phyloP scores from a whole-genome alignment of 2,113 vertebrate genomes.

The Misgurnus mizolepis region DNA sequence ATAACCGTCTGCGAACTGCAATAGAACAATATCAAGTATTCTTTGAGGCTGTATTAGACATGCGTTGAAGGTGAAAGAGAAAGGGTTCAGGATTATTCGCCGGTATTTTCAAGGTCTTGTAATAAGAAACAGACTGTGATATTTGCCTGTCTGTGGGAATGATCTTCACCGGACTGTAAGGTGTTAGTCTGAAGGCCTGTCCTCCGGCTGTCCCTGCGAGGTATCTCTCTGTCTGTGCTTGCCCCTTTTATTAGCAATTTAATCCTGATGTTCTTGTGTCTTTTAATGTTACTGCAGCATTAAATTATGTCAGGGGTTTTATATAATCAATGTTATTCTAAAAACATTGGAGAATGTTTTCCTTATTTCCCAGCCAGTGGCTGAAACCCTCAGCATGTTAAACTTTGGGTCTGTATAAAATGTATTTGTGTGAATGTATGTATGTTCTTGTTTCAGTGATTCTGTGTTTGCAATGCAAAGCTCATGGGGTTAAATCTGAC shows the following conservation, averaged over 20 bases:
- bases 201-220: constrained; percentile 22
- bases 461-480: too few relatives aligned
- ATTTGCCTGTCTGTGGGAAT: constrained; percentile 36
- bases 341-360: too few relatives aligned
- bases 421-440: too few relatives aligned
- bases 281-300: not conserved
- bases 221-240: not conserved
- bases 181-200: constrained; percentile 28
- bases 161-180: constrained; percentile 27
- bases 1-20: constrained; percentile 46
- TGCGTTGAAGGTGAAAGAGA: constrained; percentile 35
- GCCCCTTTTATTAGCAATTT: constrained; percentile 7
- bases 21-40: constrained; percentile 43
- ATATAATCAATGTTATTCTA: too few relatives aligned
- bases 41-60: constrained; percentile 33
- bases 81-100: not conserved
- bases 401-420: too few relatives aligned
- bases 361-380: too few relatives aligned
- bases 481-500: too few relatives aligned
- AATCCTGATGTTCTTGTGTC: not conserved
- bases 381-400: too few relatives aligned
- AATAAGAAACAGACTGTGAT: constrained; percentile 45
- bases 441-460: too few relatives aligned
- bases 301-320: not conserved
- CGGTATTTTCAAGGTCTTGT: constrained; percentile 44